Base-by-base conservation (phyloP, 1,140 invertebrate genomes). In the Pogonomyrmex barbatus region DNA sequence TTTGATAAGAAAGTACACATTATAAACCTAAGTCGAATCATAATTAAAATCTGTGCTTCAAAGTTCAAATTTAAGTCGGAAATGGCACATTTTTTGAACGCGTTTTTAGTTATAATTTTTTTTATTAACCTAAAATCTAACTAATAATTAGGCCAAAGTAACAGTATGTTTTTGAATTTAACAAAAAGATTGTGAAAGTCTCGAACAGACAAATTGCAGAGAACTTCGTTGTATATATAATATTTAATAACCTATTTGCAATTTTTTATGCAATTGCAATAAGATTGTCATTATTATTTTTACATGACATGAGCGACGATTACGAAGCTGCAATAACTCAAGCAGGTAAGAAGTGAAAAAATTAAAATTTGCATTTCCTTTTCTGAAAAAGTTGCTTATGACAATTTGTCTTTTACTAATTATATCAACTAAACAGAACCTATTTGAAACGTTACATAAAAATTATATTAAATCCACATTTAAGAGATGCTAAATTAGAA, bases 281-380 rank as follows among this genome's bases (percentile, higher is more conserved):
- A 71, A 82, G 33, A 73, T 82, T 4, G 17, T 56, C 9, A 50
- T 17, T 39, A 85, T 85, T 78, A 3, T 47, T 47, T 47, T 12
- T 30, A 56, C 42, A 39, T 58, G 75, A 8, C 36, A 93, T 92
- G 91, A 84, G 65, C 33, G 76, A 90, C 67, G 65, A 88, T 12
- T 92, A 63, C 67, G 92, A 93, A 70, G 81, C 65, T 33, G 73
- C 86, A 30, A 83, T 92, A 79, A 58, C 39, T 36, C 88, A 83
- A 87, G 88, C 91, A 85, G 92, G 92, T 92, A 87, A 84, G 83
- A 8, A 45, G 30, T 17, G 50, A 17, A 58, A 33, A 36, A 56
- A 47, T 45, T 1, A 56, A 4, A 2, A 70, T 52, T 63, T 75
- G 14, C 1, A n/a, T 71, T 73, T 1, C 0, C 24, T 24, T 24